These are phyloP conservation scores for Cyanocitta stelleri DNA, from an alignment of 2,113 vertebrate genomes.

Conservation along the genomic window DNA sequence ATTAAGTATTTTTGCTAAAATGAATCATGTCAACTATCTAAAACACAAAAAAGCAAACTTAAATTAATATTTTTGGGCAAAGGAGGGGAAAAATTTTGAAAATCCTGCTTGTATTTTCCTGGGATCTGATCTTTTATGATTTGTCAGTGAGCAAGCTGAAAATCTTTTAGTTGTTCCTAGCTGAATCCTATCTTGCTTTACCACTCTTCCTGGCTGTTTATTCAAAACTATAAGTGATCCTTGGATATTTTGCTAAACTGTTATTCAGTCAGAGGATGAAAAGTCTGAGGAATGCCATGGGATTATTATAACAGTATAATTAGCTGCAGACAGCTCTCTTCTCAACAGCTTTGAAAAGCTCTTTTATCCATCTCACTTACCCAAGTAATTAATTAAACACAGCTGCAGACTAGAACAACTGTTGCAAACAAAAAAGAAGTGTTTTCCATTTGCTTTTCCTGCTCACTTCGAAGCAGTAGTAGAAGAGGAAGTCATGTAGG, in stretches of 20 bases:
- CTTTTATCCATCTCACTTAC: conserved; percentile 40
- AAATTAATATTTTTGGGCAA: not conserved
- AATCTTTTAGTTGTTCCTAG: not conserved
- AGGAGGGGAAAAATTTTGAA: not conserved
- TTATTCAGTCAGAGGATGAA: conserved; percentile 3
- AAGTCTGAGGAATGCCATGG: not conserved
- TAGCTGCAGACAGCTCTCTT: conserved; percentile 42
- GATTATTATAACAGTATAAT: conserved; percentile 41
- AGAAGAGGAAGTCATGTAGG: not conserved
- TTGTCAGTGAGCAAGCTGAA: not conserved
- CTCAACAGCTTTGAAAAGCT: conserved; percentile 45
- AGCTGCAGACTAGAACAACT: conserved; percentile 52
- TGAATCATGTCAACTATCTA: not conserved
- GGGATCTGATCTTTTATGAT: not conserved
- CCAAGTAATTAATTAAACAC: conserved; percentile 56
- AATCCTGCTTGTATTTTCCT: not conserved
- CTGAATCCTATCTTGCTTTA: not conserved
- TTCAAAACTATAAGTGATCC: not conserved
- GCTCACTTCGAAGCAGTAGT: not conserved
- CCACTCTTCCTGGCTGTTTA: not conserved
- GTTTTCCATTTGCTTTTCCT: not conserved
- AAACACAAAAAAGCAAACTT: not conserved
- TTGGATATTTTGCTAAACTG: not conserved
- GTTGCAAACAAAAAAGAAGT: not conserved
- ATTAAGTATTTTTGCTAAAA: not conserved